Conservation (phyloP, 2,888 invertebrate species). For the Melanostoma mellinum region DNA sequence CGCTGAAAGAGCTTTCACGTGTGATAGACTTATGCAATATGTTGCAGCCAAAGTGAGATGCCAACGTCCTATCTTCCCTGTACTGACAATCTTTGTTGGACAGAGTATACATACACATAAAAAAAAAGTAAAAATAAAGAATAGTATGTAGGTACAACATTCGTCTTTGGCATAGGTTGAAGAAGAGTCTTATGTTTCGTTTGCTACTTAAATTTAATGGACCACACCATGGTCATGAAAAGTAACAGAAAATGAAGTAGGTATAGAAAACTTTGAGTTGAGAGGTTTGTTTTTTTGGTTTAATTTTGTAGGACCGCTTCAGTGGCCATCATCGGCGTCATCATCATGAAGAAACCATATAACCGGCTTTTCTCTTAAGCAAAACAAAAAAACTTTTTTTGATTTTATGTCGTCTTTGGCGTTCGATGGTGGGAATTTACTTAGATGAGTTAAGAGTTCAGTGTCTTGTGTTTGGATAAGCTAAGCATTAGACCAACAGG, state of each 20-base stretch:
- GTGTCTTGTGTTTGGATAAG: neutral
- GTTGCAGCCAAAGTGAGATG: too few species aligned
- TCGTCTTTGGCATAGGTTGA: slow-evolving; percentile 27
- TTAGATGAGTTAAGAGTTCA: neutral
- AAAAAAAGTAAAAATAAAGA: neutral
- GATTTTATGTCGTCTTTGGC: slow-evolving; percentile 41
- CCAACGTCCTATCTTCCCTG: too few species aligned
- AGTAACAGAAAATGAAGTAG: slow-evolving; percentile 18
- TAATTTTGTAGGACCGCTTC: slow-evolving; percentile 57
- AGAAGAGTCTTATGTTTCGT: slow-evolving; percentile 56
- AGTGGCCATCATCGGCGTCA: slow-evolving; percentile 50
- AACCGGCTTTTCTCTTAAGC: slow-evolving; percentile 27
- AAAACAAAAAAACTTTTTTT: neutral
- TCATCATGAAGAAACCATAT: slow-evolving; percentile 50
- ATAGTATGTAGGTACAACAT: slow-evolving; percentile 2
- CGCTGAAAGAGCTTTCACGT: too few species aligned
- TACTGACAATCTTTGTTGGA: neutral
- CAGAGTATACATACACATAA: neutral
- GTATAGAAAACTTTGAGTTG: slow-evolving; percentile 30
- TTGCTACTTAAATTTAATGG: slow-evolving; percentile 72
- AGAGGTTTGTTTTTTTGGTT: slow-evolving; percentile 50
- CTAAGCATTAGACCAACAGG: slow-evolving; percentile 5
- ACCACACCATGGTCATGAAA: slow-evolving; percentile 65
- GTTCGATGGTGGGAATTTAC: slow-evolving; percentile 35
- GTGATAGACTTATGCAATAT: too few species aligned